Evolutionary conservation across 2,888 invertebrate species (phyloP), one percentile per base, ranked within the genome.

Genomic region (Carpatolechia fugitivella): DNA sequence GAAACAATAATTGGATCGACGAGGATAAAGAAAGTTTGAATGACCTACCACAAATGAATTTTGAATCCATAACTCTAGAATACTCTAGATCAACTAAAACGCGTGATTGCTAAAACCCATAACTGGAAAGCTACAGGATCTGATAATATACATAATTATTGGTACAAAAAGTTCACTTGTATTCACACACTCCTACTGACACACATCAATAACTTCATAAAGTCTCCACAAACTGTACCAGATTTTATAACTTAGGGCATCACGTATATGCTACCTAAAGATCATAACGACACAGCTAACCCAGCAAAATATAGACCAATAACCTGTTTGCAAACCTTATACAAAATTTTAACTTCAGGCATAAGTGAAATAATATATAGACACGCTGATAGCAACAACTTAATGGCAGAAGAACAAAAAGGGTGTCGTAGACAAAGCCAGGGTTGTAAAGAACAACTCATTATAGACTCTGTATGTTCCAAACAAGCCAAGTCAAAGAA

Each of bases 301-400:
- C 66, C 68, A 6, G 48, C 63, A 0, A 64, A 68, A 55, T 70
- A 66, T 20, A 50, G 65, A 48, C 69, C 66, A 0, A 67, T 69
- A 0, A 68, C 68, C 4, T 71, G 69, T 29, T 46, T 69, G 8
- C 67, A 61, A 57, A 71, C 62, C 5, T 11, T 2, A 52, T 57
- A 18, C 54, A 60, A 38, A 63, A 60, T 3, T 20, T 3, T 41
- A 41, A 41, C 41, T 3, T 3, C 20, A 3, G 18, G 41, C 20
- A 10, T 41, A 2, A 41, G 20, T 18, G 20, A 41, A 18, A 41
- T 7, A 10, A 41, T 41, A 4, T 41, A 18, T 11, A 2, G 6
- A 7, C 13, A 20, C 20, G 3, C 20, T 20, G 20, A 41, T 7
- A 13, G 5, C 2, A 6, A 41, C 11, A 41, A 41, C 11, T 20